Percentiles rank a stretch among this genome's conserved stretches.
phyloP scores from a whole-genome alignment of 2,797 vertebrate species.

The Pangasius larnaudii region DNA sequence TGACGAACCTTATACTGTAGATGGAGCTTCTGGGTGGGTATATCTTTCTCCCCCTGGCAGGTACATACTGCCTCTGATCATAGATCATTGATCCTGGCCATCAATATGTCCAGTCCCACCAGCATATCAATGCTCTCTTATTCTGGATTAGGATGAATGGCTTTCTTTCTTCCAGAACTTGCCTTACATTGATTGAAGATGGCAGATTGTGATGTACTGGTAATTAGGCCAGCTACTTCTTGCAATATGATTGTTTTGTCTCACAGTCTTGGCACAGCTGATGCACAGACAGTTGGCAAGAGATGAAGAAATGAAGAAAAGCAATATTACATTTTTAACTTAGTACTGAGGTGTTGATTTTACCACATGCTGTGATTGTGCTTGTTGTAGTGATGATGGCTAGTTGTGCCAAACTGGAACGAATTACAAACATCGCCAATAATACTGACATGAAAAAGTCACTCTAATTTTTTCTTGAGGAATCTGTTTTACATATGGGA shows the following conservation, averaged over 20 bases:
- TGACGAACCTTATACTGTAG: slow-evolving; percentile 60
- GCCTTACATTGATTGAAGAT: slow-evolving; percentile 68
- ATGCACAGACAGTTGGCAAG: slow-evolving; percentile 36
- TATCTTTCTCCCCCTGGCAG: slow-evolving; percentile 68
- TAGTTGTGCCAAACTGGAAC: not conserved
- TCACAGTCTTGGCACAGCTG: slow-evolving; percentile 34
- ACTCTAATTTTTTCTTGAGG: not conserved
- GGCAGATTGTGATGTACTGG: slow-evolving; percentile 52
- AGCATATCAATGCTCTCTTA: slow-evolving; percentile 56
- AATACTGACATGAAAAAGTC: not conserved
- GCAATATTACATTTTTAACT: slow-evolving; percentile 12
- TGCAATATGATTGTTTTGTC: slow-evolving; percentile 39
- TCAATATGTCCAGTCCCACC: slow-evolving; percentile 63
- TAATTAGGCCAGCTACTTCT: slow-evolving; percentile 53
- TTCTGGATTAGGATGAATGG: slow-evolving; percentile 58
- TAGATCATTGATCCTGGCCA: slow-evolving; percentile 74
- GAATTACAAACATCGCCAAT: not conserved
- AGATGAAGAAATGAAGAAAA: slow-evolving; percentile 19
- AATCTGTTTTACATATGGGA: not conserved
- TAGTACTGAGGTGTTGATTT: slow-evolving; percentile 5
- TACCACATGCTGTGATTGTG: slow-evolving; percentile 25
- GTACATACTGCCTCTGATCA: slow-evolving; percentile 70
- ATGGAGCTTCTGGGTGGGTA: slow-evolving; percentile 62
- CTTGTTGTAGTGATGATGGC: not conserved
- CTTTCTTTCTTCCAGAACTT: slow-evolving; percentile 67